Base-by-base conservation (phyloP, 2,797 vertebrate genomes). In the Channa striata region DNA sequence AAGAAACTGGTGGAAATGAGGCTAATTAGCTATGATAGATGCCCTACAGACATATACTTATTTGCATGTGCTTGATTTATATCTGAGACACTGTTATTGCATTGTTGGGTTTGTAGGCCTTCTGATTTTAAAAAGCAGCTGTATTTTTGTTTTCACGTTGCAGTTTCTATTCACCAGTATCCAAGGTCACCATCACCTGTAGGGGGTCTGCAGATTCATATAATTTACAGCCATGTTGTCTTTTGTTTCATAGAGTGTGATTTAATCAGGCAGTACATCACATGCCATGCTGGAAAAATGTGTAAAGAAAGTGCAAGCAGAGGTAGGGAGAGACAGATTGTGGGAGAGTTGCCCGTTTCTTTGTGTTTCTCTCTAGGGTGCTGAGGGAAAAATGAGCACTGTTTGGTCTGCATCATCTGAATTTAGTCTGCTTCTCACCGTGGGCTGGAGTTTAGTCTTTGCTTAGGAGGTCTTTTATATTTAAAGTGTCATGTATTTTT, bases 341-440 rank as follows among this genome's bases (percentile, higher is more conserved):
- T 82, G 84, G 82, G 82, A 88, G 84, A 70, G 64, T 58, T 54
- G 43, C 30, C 46, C 60, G 72, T 72, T 57, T 79, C 79, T 88
- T 89, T 88, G 82, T 89, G 60, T 71, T 59, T 80, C 77, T 74
- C 83, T 86, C 68, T 63, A 20, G 85, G 87, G 76, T 67, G 78
- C 74, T 76, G 78, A 54, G 77, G 25, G 25, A 30, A 76, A 69
- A 78, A 72, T 64, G 51, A 72, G 34, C 48, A 53, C 49, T 37
- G 54, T 79, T 84, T 57, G 42, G 51, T 79, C 73, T 72, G 58
- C 84, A 84, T 79, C 74, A 78, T 80, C 72, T 50, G 12, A 36
- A 74, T 85, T 77, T 62, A 36, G 44, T 60, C 53, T 63, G 58
- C 13, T 25, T 72, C 44, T 68, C 33, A 56, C 42, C 77, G 57